Conservation (phyloP, 2,797 vertebrate species). For the Tolypeutes matacus region DNA sequence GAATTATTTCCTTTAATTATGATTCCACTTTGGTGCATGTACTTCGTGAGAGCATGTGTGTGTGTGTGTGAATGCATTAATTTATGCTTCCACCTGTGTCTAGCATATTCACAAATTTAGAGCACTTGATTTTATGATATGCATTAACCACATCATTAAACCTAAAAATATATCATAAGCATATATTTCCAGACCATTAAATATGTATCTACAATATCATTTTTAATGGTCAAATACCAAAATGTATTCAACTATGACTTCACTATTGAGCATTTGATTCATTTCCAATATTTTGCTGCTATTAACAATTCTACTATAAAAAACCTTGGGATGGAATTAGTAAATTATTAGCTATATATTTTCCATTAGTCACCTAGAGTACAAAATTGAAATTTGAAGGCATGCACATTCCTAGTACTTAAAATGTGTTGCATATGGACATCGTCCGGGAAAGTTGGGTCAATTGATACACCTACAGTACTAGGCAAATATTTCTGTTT, state of each 20-base stretch:
- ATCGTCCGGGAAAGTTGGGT: not conserved
- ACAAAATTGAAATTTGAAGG: not conserved
- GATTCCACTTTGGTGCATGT: not conserved
- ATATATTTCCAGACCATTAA: constrained; percentile 4
- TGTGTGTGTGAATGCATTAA: not conserved
- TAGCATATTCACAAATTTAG: not conserved
- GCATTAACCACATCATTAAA: not conserved
- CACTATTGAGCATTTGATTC: not conserved
- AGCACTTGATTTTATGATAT: not conserved
- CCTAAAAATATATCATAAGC: not conserved
- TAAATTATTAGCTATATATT: constrained; percentile 19
- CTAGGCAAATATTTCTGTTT: not conserved
- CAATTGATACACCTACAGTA: not conserved
- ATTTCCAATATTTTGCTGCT: not conserved
- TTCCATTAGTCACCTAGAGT: not conserved
- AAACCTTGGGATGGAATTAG: not conserved
- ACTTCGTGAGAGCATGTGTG: not conserved
- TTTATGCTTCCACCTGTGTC: not conserved
- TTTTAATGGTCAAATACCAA: not conserved
- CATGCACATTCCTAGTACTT: not conserved
- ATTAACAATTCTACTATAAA: not conserved
- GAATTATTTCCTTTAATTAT: not conserved
- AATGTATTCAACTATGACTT: not conserved
- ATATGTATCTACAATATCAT: not conserved
- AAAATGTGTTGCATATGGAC: not conserved